phyloP scores from a whole-genome alignment of 2,888 invertebrate genomes.

The Neria commutata region DNA sequence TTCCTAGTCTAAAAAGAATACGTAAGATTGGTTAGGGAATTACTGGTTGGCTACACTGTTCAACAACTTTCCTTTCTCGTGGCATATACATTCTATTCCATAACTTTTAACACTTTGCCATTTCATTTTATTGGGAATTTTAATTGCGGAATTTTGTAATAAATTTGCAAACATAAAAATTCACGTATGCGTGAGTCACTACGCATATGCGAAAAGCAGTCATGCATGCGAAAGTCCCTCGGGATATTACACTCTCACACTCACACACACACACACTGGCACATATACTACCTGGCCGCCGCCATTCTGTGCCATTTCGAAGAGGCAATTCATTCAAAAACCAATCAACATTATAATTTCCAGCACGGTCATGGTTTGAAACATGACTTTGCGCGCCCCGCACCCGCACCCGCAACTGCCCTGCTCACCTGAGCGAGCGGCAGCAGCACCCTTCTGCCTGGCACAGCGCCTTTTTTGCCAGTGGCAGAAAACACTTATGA shows the following conservation, averaged over 20 bases:
- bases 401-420: background rate
- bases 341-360: constrained; percentile 42
- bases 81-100: background rate
- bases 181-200: background rate
- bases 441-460: no score
- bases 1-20: no score
- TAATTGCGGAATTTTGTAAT: constrained; percentile 35
- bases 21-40: no score
- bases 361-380: constrained; percentile 34
- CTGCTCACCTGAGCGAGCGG: no score
- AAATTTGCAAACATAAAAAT: constrained; percentile 26
- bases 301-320: background rate
- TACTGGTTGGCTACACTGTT: no score
- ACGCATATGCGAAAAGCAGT: background rate
- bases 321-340: constrained; percentile 27
- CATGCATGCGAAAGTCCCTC: background rate
- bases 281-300: background rate
- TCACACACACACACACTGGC: background rate
- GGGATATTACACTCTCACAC: background rate
- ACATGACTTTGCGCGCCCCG: constrained; percentile 15
- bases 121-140: constrained; percentile 23
- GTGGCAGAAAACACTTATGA: no score
- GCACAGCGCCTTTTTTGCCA: no score
- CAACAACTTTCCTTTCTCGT: no score
- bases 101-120: background rate